Evolutionary conservation across 2,113 vertebrate species (phyloP).

Genomic region (Beaufortia kweichowensis): DNA sequence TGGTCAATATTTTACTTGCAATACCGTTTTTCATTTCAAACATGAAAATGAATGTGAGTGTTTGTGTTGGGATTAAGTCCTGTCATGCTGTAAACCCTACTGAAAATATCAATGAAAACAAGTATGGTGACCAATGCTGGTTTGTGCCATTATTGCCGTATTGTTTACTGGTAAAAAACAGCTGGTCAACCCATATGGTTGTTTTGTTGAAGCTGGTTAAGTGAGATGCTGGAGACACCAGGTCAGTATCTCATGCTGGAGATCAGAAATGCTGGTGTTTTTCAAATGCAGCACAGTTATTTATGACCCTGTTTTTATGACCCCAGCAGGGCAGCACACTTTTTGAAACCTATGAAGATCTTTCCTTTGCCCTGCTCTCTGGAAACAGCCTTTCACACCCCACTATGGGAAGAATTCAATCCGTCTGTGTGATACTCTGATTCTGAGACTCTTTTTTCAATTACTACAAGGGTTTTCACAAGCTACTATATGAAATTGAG

Average conservation of each 20-base stretch:
- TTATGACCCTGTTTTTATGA: background rate
- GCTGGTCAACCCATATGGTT: no score
- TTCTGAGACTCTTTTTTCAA: background rate
- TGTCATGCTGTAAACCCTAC: background rate
- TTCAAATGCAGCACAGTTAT: no score
- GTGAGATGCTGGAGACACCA: no score
- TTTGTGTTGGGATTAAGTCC: background rate
- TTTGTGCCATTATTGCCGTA: no score
- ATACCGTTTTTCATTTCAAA: background rate
- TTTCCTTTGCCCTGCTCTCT: constrained; percentile 7
- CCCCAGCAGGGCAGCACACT: background rate
- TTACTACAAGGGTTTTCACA: constrained; percentile 15
- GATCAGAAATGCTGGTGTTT: no score
- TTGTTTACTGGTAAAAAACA: no score
- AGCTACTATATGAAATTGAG: constrained; percentile 8
- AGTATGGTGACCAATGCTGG: no score
- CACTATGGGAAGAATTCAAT: background rate
- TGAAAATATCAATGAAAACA: no score
- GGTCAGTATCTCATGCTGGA: no score
- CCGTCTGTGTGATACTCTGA: background rate
- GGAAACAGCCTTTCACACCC: background rate
- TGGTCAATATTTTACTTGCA: background rate
- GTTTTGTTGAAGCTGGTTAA: no score
- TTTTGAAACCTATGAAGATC: background rate
- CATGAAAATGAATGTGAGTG: background rate